Evolutionary conservation across 2,113 vertebrate genomes (phyloP).

Genomic region (Gallinago jamesoni): DNA sequence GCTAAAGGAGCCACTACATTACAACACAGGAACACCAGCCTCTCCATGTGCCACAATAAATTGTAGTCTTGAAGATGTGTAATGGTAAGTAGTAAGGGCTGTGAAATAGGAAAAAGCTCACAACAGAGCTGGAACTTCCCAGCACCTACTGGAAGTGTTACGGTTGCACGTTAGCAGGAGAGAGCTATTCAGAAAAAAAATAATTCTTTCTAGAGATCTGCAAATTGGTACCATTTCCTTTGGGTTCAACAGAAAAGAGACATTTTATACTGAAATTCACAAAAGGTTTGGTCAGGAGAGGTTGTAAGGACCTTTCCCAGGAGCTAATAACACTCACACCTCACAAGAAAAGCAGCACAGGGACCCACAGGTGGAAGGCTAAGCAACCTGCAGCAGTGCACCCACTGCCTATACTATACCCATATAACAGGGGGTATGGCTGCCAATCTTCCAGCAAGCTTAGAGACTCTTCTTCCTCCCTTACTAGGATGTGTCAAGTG

Average conservation of each 20-base stretch:
- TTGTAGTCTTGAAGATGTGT: neutral
- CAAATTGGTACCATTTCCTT: neutral
- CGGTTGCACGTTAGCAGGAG: neutral
- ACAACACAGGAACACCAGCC: neutral
- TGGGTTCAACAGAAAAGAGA: accelerated
- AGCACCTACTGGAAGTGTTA: neutral
- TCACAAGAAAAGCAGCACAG: neutral
- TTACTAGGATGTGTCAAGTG: neutral
- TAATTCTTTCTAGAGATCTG: neutral
- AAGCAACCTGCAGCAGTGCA: neutral
- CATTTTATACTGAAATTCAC: neutral
- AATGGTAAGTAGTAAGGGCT: neutral
- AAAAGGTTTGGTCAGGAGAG: neutral
- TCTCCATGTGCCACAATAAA: neutral
- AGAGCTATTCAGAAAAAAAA: neutral
- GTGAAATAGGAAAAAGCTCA: neutral
- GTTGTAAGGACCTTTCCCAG: neutral
- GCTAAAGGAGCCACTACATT: neutral
- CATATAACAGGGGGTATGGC: accelerated
- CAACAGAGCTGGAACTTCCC: neutral
- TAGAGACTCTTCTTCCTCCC: neutral
- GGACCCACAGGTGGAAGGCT: neutral
- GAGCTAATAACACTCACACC: neutral
- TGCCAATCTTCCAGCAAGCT: neutral
- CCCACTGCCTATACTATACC: accelerated